Evolutionary conservation across 2,797 vertebrate genomes (phyloP).

Genomic region (Alosa sapidissima): DNA sequence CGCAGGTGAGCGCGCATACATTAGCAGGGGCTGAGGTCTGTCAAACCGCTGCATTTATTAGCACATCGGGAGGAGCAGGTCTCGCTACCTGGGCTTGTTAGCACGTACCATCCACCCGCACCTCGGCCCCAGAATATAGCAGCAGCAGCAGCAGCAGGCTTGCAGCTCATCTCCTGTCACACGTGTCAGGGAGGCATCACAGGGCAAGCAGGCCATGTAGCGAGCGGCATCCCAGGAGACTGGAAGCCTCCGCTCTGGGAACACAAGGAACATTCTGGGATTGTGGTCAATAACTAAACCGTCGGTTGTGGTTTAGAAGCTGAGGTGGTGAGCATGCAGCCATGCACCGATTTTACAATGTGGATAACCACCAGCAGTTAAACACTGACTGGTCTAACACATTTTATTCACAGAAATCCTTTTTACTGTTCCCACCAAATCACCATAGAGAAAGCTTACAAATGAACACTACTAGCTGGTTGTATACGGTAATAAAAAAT

Average conservation of each 20-base stretch:
- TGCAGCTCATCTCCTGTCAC: conserved; percentile 50
- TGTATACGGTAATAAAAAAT: neutral
- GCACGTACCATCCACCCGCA: conserved; percentile 59
- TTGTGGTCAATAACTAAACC: conserved; percentile 14
- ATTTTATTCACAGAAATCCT: neutral
- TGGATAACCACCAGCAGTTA: conserved; percentile 20
- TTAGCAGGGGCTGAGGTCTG: conserved; percentile 83
- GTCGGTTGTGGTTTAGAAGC: neutral
- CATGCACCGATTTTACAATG: neutral
- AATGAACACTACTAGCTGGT: conserved; percentile 18
- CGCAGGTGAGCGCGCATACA: conserved; percentile 86
- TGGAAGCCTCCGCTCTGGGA: neutral
- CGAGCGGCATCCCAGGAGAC: neutral
- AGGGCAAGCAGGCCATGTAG: neutral
- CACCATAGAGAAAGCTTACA: conserved; percentile 15
- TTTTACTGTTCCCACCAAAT: neutral
- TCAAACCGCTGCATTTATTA: conserved; percentile 92
- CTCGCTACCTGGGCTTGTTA: conserved; percentile 80
- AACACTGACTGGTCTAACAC: neutral
- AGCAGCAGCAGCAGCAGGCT: conserved; percentile 44
- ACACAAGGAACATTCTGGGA: neutral
- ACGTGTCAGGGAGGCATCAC: conserved; percentile 28
- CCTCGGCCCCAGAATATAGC: conserved; percentile 51
- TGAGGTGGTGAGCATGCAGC: neutral
- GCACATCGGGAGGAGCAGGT: conserved; percentile 74